Conservation (phyloP, 2,797 vertebrate species). For the Clamator glandarius region DNA sequence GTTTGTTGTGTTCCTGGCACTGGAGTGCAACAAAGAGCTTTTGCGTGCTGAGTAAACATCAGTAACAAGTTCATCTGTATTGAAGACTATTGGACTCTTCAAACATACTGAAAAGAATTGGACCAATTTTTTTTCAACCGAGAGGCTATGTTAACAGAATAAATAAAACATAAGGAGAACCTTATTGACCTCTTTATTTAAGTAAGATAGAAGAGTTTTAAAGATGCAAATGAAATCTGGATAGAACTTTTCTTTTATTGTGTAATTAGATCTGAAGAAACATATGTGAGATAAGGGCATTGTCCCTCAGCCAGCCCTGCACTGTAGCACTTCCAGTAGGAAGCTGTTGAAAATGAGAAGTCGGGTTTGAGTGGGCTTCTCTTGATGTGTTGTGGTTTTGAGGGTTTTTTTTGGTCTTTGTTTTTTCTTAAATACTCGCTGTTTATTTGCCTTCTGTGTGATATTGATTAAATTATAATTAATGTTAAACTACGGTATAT, state of each 20-base stretch:
- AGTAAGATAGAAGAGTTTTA: not conserved
- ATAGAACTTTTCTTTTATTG: not conserved
- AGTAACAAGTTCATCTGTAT: not conserved
- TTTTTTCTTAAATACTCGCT: not conserved
- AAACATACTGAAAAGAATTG: not conserved
- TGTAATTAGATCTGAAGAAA: not conserved
- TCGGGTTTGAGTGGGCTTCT: not conserved
- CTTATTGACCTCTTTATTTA: not conserved
- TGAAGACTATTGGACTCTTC: not conserved
- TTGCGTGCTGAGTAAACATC: not conserved
- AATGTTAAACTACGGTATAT: not conserved
- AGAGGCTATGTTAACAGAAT: not conserved
- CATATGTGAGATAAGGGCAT: accelerated
- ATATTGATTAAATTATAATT: not conserved
- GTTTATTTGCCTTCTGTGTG: not conserved
- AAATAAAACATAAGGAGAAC: not conserved
- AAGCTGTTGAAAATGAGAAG: not conserved
- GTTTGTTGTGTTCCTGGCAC: not conserved
- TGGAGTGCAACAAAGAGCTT: not conserved
- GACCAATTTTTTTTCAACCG: not conserved
- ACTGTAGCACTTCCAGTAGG: not conserved
- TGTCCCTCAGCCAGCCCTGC: not conserved
- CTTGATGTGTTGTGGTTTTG: not conserved
- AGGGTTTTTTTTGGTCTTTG: not conserved
- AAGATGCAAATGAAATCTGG: not conserved